phyloP scores from a whole-genome alignment of 2,113 vertebrate species.

The Excalfactoria chinensis region DNA sequence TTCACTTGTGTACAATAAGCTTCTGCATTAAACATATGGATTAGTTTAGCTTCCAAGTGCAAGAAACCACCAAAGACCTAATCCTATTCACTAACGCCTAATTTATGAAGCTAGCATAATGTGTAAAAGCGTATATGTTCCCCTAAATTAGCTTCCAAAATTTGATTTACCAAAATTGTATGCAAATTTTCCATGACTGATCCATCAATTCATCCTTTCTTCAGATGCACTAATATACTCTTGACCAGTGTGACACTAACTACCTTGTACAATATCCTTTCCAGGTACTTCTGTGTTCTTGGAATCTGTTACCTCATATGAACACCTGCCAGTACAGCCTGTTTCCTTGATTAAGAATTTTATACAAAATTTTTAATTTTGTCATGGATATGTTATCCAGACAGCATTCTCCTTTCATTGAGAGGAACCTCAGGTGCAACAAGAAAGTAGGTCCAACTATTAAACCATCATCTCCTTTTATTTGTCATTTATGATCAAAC shows the following conservation, averaged over 20 bases:
- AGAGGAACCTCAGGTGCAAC: not conserved
- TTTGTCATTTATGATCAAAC: not conserved
- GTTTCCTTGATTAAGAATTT: not conserved
- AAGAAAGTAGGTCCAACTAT: not conserved
- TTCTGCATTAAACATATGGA: constrained; percentile 19
- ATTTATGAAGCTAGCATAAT: not conserved
- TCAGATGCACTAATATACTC: not conserved
- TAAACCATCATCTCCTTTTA: not conserved
- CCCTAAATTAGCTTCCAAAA: not conserved
- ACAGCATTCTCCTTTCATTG: not conserved
- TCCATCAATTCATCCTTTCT: not conserved
- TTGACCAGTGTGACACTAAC: not conserved
- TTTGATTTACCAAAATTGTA: not conserved
- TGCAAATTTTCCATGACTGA: not conserved
- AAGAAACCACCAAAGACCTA: not conserved
- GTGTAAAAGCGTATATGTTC: not conserved
- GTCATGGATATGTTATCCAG: not conserved
- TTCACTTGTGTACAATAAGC: constrained; percentile 7
- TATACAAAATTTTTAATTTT: not conserved
- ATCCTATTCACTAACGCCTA: not conserved
- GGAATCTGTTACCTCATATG: not conserved
- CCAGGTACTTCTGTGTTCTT: not conserved
- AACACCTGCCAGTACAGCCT: not conserved
- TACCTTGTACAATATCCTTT: not conserved
- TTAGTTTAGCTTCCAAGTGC: constrained; percentile 15